phyloP scores from a whole-genome alignment of 2,888 invertebrate species.

The Diogma glabrata region DNA sequence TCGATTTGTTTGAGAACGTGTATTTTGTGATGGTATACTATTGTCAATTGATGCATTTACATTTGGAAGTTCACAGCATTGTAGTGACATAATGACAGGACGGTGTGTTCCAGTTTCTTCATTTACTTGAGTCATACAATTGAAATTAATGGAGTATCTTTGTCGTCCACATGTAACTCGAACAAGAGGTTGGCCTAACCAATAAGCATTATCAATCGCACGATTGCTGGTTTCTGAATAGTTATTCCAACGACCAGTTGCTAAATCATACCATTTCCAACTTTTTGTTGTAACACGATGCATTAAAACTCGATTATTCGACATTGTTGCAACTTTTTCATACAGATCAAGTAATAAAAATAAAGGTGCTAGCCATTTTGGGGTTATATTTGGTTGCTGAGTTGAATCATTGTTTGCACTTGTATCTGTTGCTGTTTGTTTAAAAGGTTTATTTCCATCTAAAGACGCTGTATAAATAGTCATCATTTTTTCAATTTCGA shows the following conservation, averaged over 20 bases:
- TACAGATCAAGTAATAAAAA: slow-evolving; percentile 63
- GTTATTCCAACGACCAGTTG: slow-evolving; percentile 67
- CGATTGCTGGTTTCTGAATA: slow-evolving; percentile 62
- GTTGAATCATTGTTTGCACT: not conserved
- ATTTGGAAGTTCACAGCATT: slow-evolving; percentile 27
- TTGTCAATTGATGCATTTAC: not conserved
- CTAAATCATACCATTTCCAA: slow-evolving; percentile 79
- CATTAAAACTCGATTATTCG: slow-evolving; percentile 53
- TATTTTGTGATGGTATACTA: not conserved
- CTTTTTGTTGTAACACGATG: slow-evolving; percentile 44
- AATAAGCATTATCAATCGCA: slow-evolving; percentile 66
- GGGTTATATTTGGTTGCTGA: slow-evolving; percentile 32
- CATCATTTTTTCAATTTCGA: slow-evolving; percentile 26
- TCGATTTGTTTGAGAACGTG: slow-evolving; percentile 2
- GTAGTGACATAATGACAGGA: slow-evolving; percentile 58
- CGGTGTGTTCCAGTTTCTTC: slow-evolving; percentile 74
- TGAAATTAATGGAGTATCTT: slow-evolving; percentile 65
- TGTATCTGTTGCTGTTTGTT: not conserved
- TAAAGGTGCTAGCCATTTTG: slow-evolving; percentile 65
- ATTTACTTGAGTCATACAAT: slow-evolving; percentile 71
- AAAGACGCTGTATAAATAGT: slow-evolving; percentile 12
- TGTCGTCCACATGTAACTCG: slow-evolving; percentile 61
- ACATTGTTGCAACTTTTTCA: slow-evolving; percentile 60
- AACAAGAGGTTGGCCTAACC: slow-evolving; percentile 54
- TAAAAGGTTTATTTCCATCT: not conserved